These are phyloP conservation scores for Saguinus imperator DNA, from an alignment of 2,113 vertebrate species.

Conservation along the genomic window DNA sequence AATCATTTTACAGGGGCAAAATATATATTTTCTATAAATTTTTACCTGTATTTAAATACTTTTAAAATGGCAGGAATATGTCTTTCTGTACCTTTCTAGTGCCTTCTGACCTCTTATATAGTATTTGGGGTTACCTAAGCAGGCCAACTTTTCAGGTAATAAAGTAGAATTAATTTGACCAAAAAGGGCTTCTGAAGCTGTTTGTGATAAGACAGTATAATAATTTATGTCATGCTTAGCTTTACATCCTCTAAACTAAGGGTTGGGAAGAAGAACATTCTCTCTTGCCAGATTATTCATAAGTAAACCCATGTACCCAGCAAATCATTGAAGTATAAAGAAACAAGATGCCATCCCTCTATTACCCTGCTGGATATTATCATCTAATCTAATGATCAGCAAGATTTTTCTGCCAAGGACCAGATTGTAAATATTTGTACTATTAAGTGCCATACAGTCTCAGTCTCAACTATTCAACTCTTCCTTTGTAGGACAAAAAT, in stretches of 20 bases:
- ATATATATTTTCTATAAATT: background rate
- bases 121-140: background rate
- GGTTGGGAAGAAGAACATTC: background rate
- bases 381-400: background rate
- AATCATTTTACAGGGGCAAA: background rate
- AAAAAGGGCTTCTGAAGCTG: background rate
- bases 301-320: background rate
- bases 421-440: background rate
- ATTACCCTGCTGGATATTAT: background rate
- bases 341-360: background rate
- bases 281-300: background rate
- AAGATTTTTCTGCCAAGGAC: background rate
- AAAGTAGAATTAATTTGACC: background rate
- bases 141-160: no score
- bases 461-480: background rate
- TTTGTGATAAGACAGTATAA: background rate
- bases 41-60: background rate
- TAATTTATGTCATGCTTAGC: background rate
- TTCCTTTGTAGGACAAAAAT: background rate
- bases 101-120: background rate
- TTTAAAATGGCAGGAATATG: background rate
- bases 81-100: background rate
- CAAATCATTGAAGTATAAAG: background rate
- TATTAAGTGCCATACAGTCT: background rate
- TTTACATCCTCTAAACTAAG: background rate